Evolutionary conservation across 1,140 invertebrate genomes (phyloP), one percentile per base, ranked within the genome.

Genomic region (Leptinotarsa lineolata): DNA sequence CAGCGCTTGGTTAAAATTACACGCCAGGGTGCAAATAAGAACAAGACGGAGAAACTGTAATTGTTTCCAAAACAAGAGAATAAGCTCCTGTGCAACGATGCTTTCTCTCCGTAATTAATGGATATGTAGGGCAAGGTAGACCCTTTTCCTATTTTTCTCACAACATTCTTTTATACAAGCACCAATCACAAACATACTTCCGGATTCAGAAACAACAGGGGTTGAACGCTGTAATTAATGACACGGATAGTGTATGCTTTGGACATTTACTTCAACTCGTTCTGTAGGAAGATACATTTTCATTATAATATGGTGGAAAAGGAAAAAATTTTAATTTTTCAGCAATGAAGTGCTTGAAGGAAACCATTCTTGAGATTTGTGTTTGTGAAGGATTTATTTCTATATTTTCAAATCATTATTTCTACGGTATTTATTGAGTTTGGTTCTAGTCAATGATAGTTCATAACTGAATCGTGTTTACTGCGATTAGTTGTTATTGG

Each of bases 81-180:
- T 54, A 13, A 54, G 48, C 48, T 54, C 4, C 6, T 54, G 48
- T 54, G n/a, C 48, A 18, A 18, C n/a, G 48, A 54, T 54, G 48
- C 48, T 54, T 54, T 54, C 48, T 54, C 48, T 54, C 48, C 48
- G 48, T 54, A 54, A 54, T 54, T 54, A 54, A 54, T 54, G 48
- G 48, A 54, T 54, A 54, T 18, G 48, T 54, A 54, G 16, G 48
- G 15, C 48, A 18, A 54, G 48, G n/a, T 54, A 18, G 4, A 0
- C 48, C 48, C 48, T 54, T 54, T 54, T 54, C 48, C 48, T 54
- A 54, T 54, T 54, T 54, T 54, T 54, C 48, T 18, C 48, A 54
- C 48, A 16, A 15, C 48, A 54, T 54, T 54, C 48, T 54, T n/a
- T n/a, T 54, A 54, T 54, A 54, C 48, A 54, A 54, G 15, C 48